Percentiles rank a stretch among this genome's conserved stretches.
These are phyloP conservation scores for Limulus polyphemus DNA, from an alignment of 2,888 invertebrate genomes.

Conservation along the genomic window DNA sequence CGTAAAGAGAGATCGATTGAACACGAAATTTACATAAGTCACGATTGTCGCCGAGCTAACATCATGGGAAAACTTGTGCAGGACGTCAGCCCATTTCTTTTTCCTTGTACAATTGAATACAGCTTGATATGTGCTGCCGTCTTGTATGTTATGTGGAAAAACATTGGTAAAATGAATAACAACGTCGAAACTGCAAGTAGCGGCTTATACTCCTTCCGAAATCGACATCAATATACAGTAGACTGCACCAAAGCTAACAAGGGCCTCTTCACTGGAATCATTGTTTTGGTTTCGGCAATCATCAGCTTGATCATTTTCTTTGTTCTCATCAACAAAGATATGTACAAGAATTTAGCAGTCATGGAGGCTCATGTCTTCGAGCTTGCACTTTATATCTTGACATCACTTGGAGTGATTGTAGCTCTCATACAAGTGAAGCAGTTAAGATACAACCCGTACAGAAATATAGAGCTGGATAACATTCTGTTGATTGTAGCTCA, in stretches of 20 bases:
- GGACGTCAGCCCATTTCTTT: conserved; percentile 83
- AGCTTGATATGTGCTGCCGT: conserved; percentile 89
- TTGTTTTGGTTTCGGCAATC: conserved; percentile 74
- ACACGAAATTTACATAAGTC: conserved; percentile 25
- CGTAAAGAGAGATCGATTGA: conserved; percentile 17
- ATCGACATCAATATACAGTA: conserved; percentile 20
- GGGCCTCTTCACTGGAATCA: conserved; percentile 77
- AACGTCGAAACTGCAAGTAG: conserved; percentile 3
- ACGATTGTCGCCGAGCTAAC: conserved; percentile 63
- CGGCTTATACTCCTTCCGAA: conserved; percentile 2
- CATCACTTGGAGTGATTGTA: conserved; percentile 68
- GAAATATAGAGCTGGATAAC: conserved; percentile 74
- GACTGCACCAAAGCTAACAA: conserved; percentile 89
- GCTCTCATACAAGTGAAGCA: conserved; percentile 76
- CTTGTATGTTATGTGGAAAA: conserved; percentile 93
- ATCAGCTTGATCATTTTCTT: conserved; percentile 84
- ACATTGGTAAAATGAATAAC: conserved; percentile 42
- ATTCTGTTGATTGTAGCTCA: conserved; percentile 83
- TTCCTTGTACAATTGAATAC: conserved; percentile 90
- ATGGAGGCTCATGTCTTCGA: conserved; percentile 83
- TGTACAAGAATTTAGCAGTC: conserved; percentile 66
- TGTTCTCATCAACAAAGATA: conserved; percentile 57
- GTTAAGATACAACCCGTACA: conserved; percentile 65
- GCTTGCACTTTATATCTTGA: conserved; percentile 67
- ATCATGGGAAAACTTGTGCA: conserved; percentile 78